phyloP scores from a whole-genome alignment of 1,140 invertebrate genomes.

The roundworm (Caenorhabditis elegans) region WBcel235 BX284606.5:4549501-4550000 shows the following conservation, averaged over 20 bases:
- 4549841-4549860: constrained; percentile 7
- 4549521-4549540: constrained; percentile 14
- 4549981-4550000: not conserved
- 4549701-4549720: too few relatives aligned
- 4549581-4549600: constrained; percentile 1
- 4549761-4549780: not conserved
- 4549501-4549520: constrained; percentile 13
- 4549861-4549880: not conserved
- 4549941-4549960: not conserved
- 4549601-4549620: not conserved
- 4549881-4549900: not conserved
- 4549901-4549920: not conserved
- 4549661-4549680: too few relatives aligned
- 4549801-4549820: not conserved
- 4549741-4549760: too few relatives aligned
- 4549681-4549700: too few relatives aligned
- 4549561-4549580: not conserved
- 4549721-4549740: too few relatives aligned
- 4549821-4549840: not conserved
- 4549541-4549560: not conserved
- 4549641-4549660: too few relatives aligned
- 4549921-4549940: too few relatives aligned
- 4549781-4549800: not conserved
- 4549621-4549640: too few relatives aligned
- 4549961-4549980: not conserved